Evolutionary conservation across 30 jellyfish, hydroid and myxozoan genomes (phyloP).

Genomic region (Chrysaora quinquecirrha): DNA sequence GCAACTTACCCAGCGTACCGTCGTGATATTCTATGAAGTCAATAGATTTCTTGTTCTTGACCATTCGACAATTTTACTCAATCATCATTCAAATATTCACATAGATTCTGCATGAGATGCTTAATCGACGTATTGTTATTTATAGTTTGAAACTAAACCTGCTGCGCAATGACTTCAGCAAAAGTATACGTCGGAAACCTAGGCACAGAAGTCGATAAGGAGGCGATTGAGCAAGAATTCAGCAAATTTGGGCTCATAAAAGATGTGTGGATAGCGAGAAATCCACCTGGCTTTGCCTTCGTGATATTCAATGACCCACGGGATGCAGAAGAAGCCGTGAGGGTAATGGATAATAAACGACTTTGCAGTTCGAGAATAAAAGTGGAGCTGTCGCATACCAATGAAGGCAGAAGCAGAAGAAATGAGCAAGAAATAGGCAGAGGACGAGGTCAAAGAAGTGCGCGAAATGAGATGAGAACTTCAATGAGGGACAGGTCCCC

Average conservation of each 20-base stretch:
- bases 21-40: no score
- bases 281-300: slow-evolving; percentile 92
- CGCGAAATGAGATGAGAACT: not conserved
- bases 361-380: slow-evolving; percentile 53
- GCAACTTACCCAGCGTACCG: no score
- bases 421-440: no score
- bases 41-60: no score
- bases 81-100: no score
- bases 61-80: no score
- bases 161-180: slow-evolving; percentile 29
- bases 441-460: slow-evolving; percentile 25
- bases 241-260: slow-evolving; percentile 61
- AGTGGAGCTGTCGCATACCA: slow-evolving; percentile 59
- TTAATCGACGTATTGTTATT: not conserved
- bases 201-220: slow-evolving; percentile 52
- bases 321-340: slow-evolving; percentile 81
- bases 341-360: slow-evolving; percentile 58
- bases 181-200: slow-evolving; percentile 79
- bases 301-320: slow-evolving; percentile 31
- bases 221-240: slow-evolving; percentile 61
- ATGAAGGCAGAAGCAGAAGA: slow-evolving; percentile 10
- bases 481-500: not conserved
- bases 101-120: no score
- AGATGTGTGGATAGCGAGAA: slow-evolving; percentile 83
- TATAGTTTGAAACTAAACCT: not conserved